Base-by-base conservation (phyloP, 2,888 invertebrate genomes). In the Drosophila colorata region DNA sequence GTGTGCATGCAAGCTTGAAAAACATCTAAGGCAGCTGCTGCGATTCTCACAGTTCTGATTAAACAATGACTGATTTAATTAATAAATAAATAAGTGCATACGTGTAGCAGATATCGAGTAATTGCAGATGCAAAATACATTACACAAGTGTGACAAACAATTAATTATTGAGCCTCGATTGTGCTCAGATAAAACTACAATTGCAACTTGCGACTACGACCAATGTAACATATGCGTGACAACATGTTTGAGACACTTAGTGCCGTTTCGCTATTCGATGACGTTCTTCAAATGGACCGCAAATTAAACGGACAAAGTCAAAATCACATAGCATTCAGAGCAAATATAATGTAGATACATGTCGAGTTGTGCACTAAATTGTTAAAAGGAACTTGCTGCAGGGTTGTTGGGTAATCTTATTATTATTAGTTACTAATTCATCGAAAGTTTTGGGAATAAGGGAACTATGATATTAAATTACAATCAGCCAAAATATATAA, bases 41-140 rank as follows among this genome's bases (percentile, higher is more conserved):
- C 44, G 60, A 74, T 87, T 85, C 87, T 85, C 89, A 89, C 69
- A 63, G 63, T 73, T 85, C 79, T 71, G 73, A 87, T 85, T 74
- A 70, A 76, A 89, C 78, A 85, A 78, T 81, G 72, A 87, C 85
- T 87, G 79, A 76, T 87, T 89, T 89, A 85, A 85, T 85, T 85
- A 89, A 89, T 87, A 88, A 88, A 81, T 87, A 85, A 87, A 84
- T 77, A 83, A 77, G 73, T 86, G 58, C 40, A 37, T 63, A 60
- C 57, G 35, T 59, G 28, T 40, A 37, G 48, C 53, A 57, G 51
- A 63, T 56, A 53, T 60, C 68, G 55, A 49, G 63, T 73, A 65
- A 72, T 71, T 82, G 73, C 78, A 68, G 64, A 70, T 77, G 69
- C 71, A 68, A 51, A 59, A 68, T 73, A 63, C 60, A 65, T 56